Conservation (phyloP, 2,113 vertebrate genomes). For the Sterna hirundo region DNA sequence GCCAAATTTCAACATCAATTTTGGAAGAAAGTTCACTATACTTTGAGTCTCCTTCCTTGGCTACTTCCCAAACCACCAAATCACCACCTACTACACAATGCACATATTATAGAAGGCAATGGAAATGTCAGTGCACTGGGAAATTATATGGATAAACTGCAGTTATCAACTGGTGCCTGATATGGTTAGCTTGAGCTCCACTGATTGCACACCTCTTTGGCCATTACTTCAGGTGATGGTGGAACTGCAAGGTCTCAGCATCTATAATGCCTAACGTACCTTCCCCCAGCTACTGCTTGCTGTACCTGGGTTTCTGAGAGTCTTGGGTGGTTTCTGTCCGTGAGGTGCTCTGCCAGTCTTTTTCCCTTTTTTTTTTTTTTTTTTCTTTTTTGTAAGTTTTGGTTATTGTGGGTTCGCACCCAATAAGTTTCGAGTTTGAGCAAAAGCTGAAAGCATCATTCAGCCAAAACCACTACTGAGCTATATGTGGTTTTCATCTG, state of each 20-base stretch:
- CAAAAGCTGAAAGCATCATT: slow-evolving; percentile 21
- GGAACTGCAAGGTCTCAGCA: not conserved
- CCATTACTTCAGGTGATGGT: not conserved
- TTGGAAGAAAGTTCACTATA: slow-evolving; percentile 43
- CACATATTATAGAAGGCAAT: slow-evolving; percentile 8
- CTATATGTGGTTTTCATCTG: slow-evolving; percentile 33
- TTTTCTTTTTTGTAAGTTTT: not conserved
- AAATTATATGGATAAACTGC: not conserved
- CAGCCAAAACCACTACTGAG: slow-evolving; percentile 25
- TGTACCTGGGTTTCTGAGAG: not conserved
- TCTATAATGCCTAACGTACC: not conserved
- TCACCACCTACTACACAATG: slow-evolving; percentile 50
- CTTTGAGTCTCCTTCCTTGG: slow-evolving; percentile 31
- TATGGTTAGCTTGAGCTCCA: not conserved
- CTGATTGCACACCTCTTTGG: not conserved
- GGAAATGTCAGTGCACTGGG: not conserved
- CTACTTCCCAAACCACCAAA: slow-evolving; percentile 55
- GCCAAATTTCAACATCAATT: slow-evolving; percentile 69
- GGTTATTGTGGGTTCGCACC: not conserved
- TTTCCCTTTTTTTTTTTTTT: too few species aligned
- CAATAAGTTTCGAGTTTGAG: slow-evolving; percentile 17
- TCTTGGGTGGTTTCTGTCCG: not conserved
- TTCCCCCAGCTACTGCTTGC: not conserved
- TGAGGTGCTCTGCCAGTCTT: not conserved
- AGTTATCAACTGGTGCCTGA: not conserved